These are phyloP conservation scores for Tyria jacobaeae DNA, from an alignment of 2,888 invertebrate genomes.

Conservation along the genomic window DNA sequence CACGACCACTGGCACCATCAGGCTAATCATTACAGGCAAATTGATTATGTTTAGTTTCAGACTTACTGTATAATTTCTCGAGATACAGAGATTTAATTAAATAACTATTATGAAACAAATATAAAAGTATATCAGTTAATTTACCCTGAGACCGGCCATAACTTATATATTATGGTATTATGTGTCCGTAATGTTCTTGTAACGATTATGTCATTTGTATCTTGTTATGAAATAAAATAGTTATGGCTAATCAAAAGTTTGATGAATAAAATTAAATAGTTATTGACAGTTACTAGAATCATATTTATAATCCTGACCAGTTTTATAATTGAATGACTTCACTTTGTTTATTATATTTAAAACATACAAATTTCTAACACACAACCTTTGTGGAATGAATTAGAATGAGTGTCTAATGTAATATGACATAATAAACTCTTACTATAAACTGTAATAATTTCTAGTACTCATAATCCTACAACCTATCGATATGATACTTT, in stretches of 20 bases:
- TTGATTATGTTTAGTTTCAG: not conserved
- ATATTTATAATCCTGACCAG: not conserved
- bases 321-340: constrained; percentile 10
- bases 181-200: not conserved
- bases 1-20: too few relatives aligned
- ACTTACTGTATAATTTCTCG: too few relatives aligned
- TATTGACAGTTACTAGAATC: not conserved
- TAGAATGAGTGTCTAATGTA: too few relatives aligned
- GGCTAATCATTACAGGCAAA: too few relatives aligned
- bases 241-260: too few relatives aligned
- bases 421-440: too few relatives aligned
- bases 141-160: not conserved
- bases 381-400: too few relatives aligned
- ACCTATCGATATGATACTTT: too few relatives aligned
- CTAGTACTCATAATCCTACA: too few relatives aligned
- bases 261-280: too few relatives aligned
- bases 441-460: too few relatives aligned
- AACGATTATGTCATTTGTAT: not conserved
- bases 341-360: not conserved
- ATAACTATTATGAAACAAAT: not conserved
- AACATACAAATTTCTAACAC: not conserved
- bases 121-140: not conserved
- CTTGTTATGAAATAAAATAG: not conserved
- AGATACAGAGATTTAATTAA: not conserved
- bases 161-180: too few relatives aligned